Base-by-base conservation (phyloP, 2,113 vertebrate genomes). In the Serilophus lunatus region DNA sequence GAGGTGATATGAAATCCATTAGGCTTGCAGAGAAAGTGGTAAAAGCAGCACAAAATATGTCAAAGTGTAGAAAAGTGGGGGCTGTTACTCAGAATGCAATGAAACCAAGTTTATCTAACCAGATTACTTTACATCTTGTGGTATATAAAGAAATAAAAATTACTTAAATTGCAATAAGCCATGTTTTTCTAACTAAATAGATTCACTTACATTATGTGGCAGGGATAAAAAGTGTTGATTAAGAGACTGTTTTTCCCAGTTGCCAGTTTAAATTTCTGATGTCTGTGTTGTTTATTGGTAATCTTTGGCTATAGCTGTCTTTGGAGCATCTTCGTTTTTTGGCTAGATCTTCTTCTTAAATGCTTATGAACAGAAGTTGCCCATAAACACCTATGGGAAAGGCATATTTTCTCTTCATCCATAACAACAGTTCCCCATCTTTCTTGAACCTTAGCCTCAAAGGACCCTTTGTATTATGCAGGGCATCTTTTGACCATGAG, bases 121-220 rank as follows among this genome's bases (percentile, higher is more conserved):
- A 95, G 96, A 93, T 97, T 97, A 97, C 94, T 98, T 98, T 97
- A 97, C 85, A 95, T 97, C 90, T 95, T 98, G 96, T 96, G 95
- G 96, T 95, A 95, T 77, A 92, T 88, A 97, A 92, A 98, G 92
- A 97, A 97, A 97, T 96, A 96, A 96, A 98, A 97, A 96, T 97
- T 90, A 97, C 95, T 97, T 96, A 92, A 79, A 94, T 96, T 97
- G 95, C 94, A 97, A 86, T 95, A 97, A 97, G 57, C 94, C 79
- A 77, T 97, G 92, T 97, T 98, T 98, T 98, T 97, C 92, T 97
- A 97, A 97, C 96, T 96, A 97, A 97, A 95, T 95, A 97, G 89
- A 96, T 96, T 96, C 96, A 86, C 93, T 97, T 97, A 87, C 38
- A 83, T 97, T 95, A 97, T 96, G 88, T 95, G 97, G 85, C 63